Evolutionary conservation across 1,140 invertebrate genomes (phyloP).

Genomic region (Babylonia areolata): DNA sequence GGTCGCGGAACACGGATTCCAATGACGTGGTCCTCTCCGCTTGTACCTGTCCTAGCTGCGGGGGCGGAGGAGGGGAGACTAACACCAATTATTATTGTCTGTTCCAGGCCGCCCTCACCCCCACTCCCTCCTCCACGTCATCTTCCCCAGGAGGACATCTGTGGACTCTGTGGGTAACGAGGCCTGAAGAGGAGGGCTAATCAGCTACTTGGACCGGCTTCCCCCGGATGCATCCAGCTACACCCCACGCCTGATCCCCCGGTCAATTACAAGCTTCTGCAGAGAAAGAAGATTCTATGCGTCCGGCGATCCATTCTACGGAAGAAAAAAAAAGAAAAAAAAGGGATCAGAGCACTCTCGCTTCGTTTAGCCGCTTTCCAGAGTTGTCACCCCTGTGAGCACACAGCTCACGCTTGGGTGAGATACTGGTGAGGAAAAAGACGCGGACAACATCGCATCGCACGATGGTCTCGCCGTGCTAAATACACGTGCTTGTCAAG

Average conservation of each 20-base stretch:
- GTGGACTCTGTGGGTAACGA: background rate
- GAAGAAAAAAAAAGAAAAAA: no score
- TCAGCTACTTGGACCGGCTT: background rate
- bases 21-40: no score
- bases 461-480: background rate
- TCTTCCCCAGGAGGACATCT: background rate
- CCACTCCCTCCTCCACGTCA: background rate
- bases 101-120: background rate
- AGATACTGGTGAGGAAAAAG: background rate
- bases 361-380: background rate
- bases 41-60: no score
- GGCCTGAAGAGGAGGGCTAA: background rate
- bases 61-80: no score
- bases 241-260: background rate
- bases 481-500: no score
- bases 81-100: constrained; percentile 4
- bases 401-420: background rate
- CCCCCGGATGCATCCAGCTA: background rate
- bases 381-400: background rate
- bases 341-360: background rate
- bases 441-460: background rate
- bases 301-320: background rate
- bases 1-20: no score
- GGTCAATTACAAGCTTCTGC: background rate
- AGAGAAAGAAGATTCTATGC: background rate